Evolutionary conservation across 2,888 invertebrate species (phyloP).

Genomic region (Ichneumoninae sp.): DNA sequence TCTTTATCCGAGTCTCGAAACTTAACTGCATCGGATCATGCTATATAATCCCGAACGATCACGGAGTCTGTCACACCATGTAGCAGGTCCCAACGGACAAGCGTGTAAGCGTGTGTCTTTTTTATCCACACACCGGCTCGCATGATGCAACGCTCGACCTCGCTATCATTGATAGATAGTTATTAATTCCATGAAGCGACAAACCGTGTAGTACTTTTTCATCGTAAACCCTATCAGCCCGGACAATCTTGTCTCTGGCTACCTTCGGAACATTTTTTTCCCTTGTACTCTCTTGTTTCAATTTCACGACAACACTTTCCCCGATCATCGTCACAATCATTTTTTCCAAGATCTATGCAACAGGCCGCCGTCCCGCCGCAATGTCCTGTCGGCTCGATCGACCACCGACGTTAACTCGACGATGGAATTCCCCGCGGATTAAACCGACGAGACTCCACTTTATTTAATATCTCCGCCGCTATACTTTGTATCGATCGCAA

Average conservation of each 20-base stretch:
- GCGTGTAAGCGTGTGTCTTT: background rate
- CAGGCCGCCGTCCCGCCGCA: background rate
- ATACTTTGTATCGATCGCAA: conserved; percentile 3
- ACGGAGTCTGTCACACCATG: background rate
- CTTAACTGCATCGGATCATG: conserved; percentile 81
- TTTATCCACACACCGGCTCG: background rate
- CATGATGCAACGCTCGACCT: background rate
- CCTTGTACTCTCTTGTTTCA: background rate
- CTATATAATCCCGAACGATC: conserved; percentile 69
- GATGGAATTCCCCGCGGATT: background rate
- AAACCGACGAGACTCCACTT: background rate
- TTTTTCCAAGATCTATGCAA: background rate
- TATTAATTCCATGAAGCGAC: conserved; percentile 1
- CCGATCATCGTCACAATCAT: background rate
- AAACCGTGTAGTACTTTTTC: conserved; percentile 4
- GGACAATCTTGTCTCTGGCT: conserved; percentile 4
- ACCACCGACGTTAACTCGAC: background rate
- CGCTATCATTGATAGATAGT: conserved; percentile 4
- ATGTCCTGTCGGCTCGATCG: background rate
- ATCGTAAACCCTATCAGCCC: background rate
- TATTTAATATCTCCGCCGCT: background rate
- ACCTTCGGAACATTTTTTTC: background rate
- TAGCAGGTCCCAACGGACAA: background rate
- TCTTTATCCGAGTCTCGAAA: conserved; percentile 69
- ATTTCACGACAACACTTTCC: background rate